phyloP scores from a whole-genome alignment of 2,888 invertebrate genomes.

The Brachyptera risi region DNA sequence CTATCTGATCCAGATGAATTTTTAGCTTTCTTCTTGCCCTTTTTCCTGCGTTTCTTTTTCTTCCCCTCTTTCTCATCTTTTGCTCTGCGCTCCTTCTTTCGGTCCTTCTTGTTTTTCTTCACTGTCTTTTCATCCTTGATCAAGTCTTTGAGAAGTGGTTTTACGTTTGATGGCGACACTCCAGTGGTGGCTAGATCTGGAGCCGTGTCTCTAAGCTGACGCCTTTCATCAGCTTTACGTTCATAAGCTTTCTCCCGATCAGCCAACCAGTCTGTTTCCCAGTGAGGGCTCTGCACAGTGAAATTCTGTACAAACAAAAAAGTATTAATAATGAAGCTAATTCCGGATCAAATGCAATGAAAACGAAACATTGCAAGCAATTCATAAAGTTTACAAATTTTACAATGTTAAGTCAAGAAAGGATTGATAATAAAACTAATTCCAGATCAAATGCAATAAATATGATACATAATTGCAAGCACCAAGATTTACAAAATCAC shows the following conservation, averaged over 20 bases:
- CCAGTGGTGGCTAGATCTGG: background rate
- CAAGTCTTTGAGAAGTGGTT: conserved; percentile 4
- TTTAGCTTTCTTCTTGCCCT: conserved; percentile 40
- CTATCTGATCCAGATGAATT: conserved; percentile 21
- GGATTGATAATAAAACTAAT: too few species aligned
- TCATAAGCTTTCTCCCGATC: conserved; percentile 71
- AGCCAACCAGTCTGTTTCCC: conserved; percentile 83
- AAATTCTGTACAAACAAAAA: conserved; percentile 68
- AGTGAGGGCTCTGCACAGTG: conserved; percentile 78
- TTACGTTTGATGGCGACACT: conserved; percentile 2
- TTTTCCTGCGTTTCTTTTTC: conserved; percentile 44
- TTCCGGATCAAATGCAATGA: too few species aligned
- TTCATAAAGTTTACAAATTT: too few species aligned
- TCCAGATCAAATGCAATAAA: too few species aligned
- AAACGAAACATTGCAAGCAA: too few species aligned
- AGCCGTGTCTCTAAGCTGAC: conserved; percentile 39
- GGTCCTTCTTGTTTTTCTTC: conserved; percentile 54
- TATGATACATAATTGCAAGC: too few species aligned
- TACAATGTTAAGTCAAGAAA: too few species aligned
- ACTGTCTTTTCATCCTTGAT: conserved; percentile 34
- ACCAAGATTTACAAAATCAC: too few species aligned
- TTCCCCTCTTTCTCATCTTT: conserved; percentile 48
- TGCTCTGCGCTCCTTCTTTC: conserved; percentile 50
- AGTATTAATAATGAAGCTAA: too few species aligned
- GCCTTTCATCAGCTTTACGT: conserved; percentile 43